Base-by-base conservation (phyloP, 1,140 invertebrate species). In the Hylyphantes graminicola region DNA sequence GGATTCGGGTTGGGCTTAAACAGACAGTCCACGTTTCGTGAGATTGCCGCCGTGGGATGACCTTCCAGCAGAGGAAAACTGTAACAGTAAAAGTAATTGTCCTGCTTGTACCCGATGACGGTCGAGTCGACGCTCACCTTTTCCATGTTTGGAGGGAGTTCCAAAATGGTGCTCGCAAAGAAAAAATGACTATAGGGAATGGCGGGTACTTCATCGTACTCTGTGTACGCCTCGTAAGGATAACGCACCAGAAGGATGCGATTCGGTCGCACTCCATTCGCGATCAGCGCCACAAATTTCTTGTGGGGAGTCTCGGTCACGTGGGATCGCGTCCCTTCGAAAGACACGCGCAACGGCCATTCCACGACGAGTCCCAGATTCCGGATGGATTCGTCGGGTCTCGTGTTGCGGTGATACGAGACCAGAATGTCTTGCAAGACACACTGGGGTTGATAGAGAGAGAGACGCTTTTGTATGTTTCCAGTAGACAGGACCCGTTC, bases 11-110 rank as follows among this genome's bases (percentile, higher is more conserved):
- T n/a, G n/a, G n/a, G n/a, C n/a, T n/a, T n/a, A 8, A 72, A 54
- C 12, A 72, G 15, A 17, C 3, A 17, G n/a, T 72, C 13, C 5
- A 72, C 48, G 9, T 72, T 51, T 15, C 68, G 48, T 7, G 13
- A 2, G 3, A 1, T 19, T 2, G 53, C 68, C 17, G n/a, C 11
- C 4, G 50, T 53, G 2, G 68, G 68, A 10, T 50, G 11, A 0
- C 51, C 50, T 54, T 72, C 68, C 68, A 72, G 54, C 0, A 72
- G 4, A 15, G 68, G 68, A 53, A 17, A 53, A 72, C 50, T 72
- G 48, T 54, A 72, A 54, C 68, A 72, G n/a, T 53, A 72, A 17
- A 72, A 72, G 5, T 6, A 6, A 0, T 72, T 72, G n/a, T 72
- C n/a, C 50, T 72, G 19, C 7, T 19, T 15, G 68, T 15, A 72